Evolutionary conservation across 2,888 invertebrate species (phyloP), one percentile per base, ranked within the genome.

Genomic region (Lacanobia oleracea): DNA sequence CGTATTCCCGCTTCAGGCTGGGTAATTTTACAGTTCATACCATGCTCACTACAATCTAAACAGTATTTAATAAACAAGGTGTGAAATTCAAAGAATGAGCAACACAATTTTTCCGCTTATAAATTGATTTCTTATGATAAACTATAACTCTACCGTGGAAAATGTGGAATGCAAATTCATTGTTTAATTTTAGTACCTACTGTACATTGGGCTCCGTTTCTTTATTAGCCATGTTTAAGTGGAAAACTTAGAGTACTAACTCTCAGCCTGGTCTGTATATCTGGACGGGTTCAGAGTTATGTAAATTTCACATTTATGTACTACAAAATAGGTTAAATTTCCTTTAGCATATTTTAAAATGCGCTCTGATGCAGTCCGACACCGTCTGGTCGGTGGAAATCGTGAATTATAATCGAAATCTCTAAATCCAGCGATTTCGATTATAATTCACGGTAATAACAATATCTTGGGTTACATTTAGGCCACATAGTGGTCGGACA

Each of bases 91-190:
- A 73, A 73, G 61, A 79, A 62, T 59, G 56, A 60, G 51, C 5
- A 33, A 73, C 54, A 72, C 45, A 33, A 37, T 73, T 67, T 62
- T 72, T 66, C 61, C 79, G 60, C 54, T 37, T 21, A 9, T 53
- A 51, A 72, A 77, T 77, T 67, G 67, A 67, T 73, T 79, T 66
- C 4, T 21, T 6, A 57, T 77, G 48, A 73, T 73, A 77, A 79
- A 67, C 57, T 56, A 65, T 65, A 40, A 56, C n/a, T 18, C 45
- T 45, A 61, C 61, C 57, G 51, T 67, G 33, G 27, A 43, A 33
- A 77, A 79, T 62, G 50, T 50, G 61, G 67, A 77, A 77, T 73
- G 51, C 40, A 43, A 79, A 62, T 73, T 23, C 57, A 43, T 59
- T 74, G 67, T 73, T 23, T 67, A 59, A 66, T 67, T 73, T 67